Evolutionary conservation across 2,113 vertebrate species (phyloP).

Genomic region (Pangasianodon hypophthalmus): DNA sequence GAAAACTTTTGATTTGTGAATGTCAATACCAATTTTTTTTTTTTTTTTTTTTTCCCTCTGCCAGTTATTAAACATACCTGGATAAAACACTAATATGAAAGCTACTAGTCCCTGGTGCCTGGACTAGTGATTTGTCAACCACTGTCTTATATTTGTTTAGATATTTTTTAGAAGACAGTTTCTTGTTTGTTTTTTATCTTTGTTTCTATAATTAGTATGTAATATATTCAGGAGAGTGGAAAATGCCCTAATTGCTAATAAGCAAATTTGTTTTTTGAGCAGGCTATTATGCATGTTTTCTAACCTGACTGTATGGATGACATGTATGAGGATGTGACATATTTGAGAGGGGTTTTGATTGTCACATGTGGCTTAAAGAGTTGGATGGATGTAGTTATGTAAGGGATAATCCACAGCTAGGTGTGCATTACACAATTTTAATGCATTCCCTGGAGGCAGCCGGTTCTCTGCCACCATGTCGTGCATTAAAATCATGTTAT

Average conservation of each 20-base stretch:
- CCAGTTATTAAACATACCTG: not conserved
- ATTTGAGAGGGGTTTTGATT: not conserved
- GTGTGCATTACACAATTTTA: too few relatives aligned
- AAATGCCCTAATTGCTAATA: not conserved
- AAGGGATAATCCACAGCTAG: too few relatives aligned
- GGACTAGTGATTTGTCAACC: too few relatives aligned
- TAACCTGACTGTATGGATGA: not conserved
- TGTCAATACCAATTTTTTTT: too few relatives aligned
- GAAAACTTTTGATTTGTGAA: not conserved
- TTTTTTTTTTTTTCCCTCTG: not conserved
- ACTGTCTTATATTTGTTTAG: too few relatives aligned
- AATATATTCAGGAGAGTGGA: too few relatives aligned
- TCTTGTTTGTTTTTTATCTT: too few relatives aligned
- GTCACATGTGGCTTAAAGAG: not conserved
- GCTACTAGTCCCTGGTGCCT: not conserved
- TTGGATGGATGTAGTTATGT: not conserved
- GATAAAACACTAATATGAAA: not conserved
- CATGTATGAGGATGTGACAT: not conserved
- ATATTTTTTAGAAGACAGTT: too few relatives aligned
- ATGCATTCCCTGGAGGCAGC: too few relatives aligned
- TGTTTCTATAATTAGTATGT: too few relatives aligned
- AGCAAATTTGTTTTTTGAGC: not conserved
- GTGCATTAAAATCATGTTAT: too few relatives aligned
- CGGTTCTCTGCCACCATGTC: too few relatives aligned
- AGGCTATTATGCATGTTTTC: not conserved